Conservation (phyloP, 2,888 invertebrate genomes). For the Malacosoma neustria region DNA sequence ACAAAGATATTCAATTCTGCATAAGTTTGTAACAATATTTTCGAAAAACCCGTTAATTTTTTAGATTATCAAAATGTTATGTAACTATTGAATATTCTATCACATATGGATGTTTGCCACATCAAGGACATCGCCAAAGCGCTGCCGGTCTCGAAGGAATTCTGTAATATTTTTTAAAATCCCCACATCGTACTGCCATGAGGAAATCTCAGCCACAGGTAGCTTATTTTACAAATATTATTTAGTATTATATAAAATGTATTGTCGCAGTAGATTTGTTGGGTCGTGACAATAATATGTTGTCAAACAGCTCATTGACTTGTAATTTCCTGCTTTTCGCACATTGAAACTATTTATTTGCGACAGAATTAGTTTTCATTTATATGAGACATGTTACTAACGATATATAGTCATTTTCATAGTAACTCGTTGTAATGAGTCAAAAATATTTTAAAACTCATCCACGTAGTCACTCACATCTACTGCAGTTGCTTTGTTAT, state of each 20-base stretch:
- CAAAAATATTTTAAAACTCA: not conserved
- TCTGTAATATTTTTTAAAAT: not conserved
- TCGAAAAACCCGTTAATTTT: too few species aligned
- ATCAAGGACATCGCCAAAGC: too few species aligned
- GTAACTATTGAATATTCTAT: too few species aligned
- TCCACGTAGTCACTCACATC: too few species aligned
- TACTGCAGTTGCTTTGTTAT: too few species aligned
- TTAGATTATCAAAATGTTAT: too few species aligned
- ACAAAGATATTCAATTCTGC: too few species aligned
- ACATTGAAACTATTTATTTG: not conserved
- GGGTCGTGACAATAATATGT: not conserved
- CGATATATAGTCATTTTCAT: not conserved
- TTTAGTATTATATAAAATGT: not conserved
- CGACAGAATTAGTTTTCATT: not conserved
- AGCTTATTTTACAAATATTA: too few species aligned
- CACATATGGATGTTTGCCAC: too few species aligned
- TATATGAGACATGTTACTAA: not conserved
- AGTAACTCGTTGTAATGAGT: not conserved
- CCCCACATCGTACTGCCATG: too few species aligned
- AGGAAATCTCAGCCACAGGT: too few species aligned
- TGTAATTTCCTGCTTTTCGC: conserved; percentile 5
- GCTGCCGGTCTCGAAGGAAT: not conserved
- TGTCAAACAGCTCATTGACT: conserved; percentile 5
- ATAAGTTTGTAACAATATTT: too few species aligned
- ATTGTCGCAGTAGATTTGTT: not conserved